Base-by-base conservation (phyloP, 2,113 vertebrate species). In the Euleptes europaea region DNA sequence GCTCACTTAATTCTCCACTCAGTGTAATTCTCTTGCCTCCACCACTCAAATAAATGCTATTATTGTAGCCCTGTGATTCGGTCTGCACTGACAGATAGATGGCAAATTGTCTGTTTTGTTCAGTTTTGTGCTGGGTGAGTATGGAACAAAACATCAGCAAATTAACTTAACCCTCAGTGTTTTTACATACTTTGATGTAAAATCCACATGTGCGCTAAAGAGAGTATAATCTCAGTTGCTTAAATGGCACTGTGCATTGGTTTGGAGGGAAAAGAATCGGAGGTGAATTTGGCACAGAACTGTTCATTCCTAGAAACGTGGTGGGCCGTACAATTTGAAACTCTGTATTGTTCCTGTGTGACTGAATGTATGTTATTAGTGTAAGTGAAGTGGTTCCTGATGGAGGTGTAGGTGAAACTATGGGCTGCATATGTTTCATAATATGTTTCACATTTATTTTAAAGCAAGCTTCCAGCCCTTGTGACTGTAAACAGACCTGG, bases 1-100 rank as follows among this genome's bases (percentile, higher is more conserved):
- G 71, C 63, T 88, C 83, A 90, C 75, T 0, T 0, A 31, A 23
- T 89, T 91, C 57, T 85, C 17, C 0, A 66, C 81, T 80, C 67
- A 35, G 71, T 0, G 0, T 83, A 84, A 85, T 91, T 93, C 67
- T 51, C n/a, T 66, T 73, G 67, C 49, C 87, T 77, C 11, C 85
- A 60, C 65, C 14, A 57, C 47, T 91, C n/a, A 79, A 31, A 42
- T 88, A 44, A 65, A 72, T 66, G 26, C n/a, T 35, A 81, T 93
- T 87, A 85, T 84, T 40, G 72, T 77, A 85, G 77, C 85, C 87
- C 84, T 82, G 31, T 79, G 44, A 47, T 31, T 84, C 66, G 84
- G 14, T 88, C 23, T 84, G 31, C 73, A 19, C 33, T 57, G 76
- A 78, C 47, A 44, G 33, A 87, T 85, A 78, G 89, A n/a, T 80